Percentiles rank a stretch among this genome's conserved stretches.
Evolutionary conservation across 2,888 invertebrate species (phyloP).

Genomic region (Hecatera dysodea): DNA sequence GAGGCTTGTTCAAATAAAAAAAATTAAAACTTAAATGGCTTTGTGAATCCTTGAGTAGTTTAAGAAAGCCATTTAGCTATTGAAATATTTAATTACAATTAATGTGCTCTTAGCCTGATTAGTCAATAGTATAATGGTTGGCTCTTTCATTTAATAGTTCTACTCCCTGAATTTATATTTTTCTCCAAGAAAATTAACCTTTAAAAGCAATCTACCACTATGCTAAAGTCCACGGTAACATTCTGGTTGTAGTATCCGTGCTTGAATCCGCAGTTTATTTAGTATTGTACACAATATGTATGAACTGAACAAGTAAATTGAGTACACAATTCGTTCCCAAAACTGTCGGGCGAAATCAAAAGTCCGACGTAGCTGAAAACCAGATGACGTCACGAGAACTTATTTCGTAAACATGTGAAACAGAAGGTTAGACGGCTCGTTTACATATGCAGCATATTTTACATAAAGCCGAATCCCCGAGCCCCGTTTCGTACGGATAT

Average conservation of each 20-base stretch:
- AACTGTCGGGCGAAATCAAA: conserved; percentile 40
- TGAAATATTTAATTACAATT: neutral
- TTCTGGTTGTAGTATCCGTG: neutral
- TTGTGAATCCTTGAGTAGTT: neutral
- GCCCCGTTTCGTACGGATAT: conserved; percentile 35
- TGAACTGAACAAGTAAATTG: conserved; percentile 6
- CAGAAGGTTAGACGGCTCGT: conserved; percentile 54
- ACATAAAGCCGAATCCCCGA: conserved; percentile 58
- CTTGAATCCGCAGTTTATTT: neutral
- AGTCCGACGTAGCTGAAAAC: conserved; percentile 37
- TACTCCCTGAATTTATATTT: neutral
- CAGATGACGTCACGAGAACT: conserved; percentile 58
- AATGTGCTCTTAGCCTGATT: neutral
- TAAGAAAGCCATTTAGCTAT: neutral
- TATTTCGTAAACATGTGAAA: conserved; percentile 64
- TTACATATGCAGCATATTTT: conserved; percentile 61
- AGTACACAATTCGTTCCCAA: conserved; percentile 13
- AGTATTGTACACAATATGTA: neutral
- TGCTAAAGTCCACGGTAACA: neutral
- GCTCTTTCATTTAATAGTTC: neutral
- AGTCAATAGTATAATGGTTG: neutral
- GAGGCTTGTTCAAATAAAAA: neutral
- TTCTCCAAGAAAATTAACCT: neutral
- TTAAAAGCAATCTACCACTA: neutral
- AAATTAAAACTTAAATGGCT: neutral